These are phyloP conservation scores for Emmelina monodactyla DNA, from an alignment of 2,888 invertebrate genomes.

Conservation along the genomic window DNA sequence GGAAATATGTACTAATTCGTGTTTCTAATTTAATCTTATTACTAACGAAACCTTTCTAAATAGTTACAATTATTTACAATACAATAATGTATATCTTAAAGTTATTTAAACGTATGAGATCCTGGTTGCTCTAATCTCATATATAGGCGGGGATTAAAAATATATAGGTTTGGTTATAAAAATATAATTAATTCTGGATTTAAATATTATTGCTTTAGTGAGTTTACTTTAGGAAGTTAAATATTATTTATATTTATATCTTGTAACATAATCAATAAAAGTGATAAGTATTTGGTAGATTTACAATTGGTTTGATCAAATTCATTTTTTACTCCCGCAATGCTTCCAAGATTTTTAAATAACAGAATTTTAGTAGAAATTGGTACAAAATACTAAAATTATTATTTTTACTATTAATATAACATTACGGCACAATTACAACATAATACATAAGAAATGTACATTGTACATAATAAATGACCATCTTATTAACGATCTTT, in stretches of 20 bases:
- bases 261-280: too few relatives aligned
- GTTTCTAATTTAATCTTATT: conserved; percentile 26
- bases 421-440: too few relatives aligned
- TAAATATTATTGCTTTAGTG: neutral
- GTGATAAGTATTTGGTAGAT: conserved; percentile 16
- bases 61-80: conserved; percentile 43
- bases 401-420: too few relatives aligned
- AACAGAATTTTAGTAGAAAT: too few relatives aligned
- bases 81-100: conserved; percentile 9
- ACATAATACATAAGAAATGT: too few relatives aligned
- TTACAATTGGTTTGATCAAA: too few relatives aligned
- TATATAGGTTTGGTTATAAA: neutral
- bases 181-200: neutral
- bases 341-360: too few relatives aligned
- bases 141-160: conserved; percentile 21
- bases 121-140: conserved; percentile 59
- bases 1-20: conserved; percentile 35
- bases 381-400: too few relatives aligned
- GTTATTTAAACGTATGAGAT: conserved; percentile 62
- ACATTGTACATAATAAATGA: too few relatives aligned
- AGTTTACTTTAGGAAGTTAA: neutral
- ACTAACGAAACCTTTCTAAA: conserved; percentile 26
- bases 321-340: too few relatives aligned
- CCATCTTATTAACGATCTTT: too few relatives aligned
- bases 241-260: neutral